These are phyloP conservation scores for Pycnonotus jocosus DNA, from an alignment of 2,113 vertebrate species.

Conservation along the genomic window DNA sequence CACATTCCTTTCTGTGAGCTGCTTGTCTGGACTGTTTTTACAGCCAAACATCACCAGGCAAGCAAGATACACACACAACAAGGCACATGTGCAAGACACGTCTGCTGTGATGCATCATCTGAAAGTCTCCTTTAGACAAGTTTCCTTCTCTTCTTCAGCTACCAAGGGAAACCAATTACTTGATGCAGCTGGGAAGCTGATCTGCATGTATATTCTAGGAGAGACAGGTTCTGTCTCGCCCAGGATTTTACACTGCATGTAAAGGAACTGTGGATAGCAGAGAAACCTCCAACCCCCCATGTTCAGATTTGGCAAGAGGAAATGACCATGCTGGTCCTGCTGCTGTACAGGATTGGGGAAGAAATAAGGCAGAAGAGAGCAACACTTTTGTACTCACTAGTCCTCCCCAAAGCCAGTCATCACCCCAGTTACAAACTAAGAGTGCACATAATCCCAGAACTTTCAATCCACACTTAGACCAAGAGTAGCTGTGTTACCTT, in stretches of 20 bases:
- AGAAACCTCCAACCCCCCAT: neutral
- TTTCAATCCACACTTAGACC: neutral
- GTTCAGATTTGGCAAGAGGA: neutral
- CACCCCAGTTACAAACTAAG: neutral
- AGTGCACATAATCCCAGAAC: neutral
- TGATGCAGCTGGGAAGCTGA: neutral
- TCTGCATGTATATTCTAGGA: neutral
- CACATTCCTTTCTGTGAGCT: neutral
- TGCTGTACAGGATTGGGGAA: neutral
- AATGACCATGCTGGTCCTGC: neutral
- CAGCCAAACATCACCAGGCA: neutral
- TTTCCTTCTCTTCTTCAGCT: neutral
- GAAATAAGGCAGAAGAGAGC: neutral
- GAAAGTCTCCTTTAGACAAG: neutral
- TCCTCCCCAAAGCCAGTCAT: neutral
- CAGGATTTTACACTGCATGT: neutral
- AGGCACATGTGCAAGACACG: fast-evolving
- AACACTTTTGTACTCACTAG: neutral
- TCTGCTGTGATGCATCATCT: neutral
- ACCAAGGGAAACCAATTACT: neutral
- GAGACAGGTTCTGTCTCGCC: neutral
- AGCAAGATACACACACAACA: neutral
- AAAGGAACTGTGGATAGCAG: neutral
- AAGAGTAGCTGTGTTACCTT: slow-evolving; percentile 32
- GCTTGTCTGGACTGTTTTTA: neutral